Base-by-base conservation (phyloP, 2,888 invertebrate genomes). In the Ichneumoninae sp. region DNA sequence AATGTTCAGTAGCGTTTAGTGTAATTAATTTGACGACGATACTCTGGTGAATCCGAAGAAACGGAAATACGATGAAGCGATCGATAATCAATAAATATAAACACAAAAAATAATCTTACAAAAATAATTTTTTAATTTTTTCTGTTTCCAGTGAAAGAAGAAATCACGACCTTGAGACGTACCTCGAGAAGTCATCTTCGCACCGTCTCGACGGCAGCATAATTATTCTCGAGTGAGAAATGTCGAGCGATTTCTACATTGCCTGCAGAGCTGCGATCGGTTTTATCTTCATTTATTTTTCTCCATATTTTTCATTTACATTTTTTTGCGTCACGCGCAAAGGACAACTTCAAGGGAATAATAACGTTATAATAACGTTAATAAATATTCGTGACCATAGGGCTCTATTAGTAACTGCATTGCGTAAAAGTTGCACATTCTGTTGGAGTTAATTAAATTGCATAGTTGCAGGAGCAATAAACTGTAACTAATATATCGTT, bases 101-200 rank as follows among this genome's bases (percentile, higher is more conserved):
- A 73, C 63, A 57, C 63, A 57, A 40, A 8, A 52, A 52, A 16
- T 6, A 26, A 13, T 16, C 30, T 16, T 10, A 0, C 7, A 40
- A 30, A 5, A 33, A 33, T 1, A 33, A 30, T 0, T 33, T 33
- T 6, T 7, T 33, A 0, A 7, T 33, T 40, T 40, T 40, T 40
- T 40, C n/a, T 50, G 10, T 50, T 13, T 50, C 1, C n/a, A 50
- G n/a, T 13, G n/a, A 1, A n/a, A n/a, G n/a, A 50, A n/a, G n/a
- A 50, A 54, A 5, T 54, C 22, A 10, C 8, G 19, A 54, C 54
- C 16, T 60, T 44, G 13, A 13, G 33, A 69, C 19, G 5, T 84
- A 94, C 94, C 94, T 93, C 33, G 94, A 93, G 89, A 94, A 94
- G 83, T 94, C 94, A n/a, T 94, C 94, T 88, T 94, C 94, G 89